Base-by-base conservation (phyloP, 2,888 invertebrate genomes). In the Hydriomena furcata region DNA sequence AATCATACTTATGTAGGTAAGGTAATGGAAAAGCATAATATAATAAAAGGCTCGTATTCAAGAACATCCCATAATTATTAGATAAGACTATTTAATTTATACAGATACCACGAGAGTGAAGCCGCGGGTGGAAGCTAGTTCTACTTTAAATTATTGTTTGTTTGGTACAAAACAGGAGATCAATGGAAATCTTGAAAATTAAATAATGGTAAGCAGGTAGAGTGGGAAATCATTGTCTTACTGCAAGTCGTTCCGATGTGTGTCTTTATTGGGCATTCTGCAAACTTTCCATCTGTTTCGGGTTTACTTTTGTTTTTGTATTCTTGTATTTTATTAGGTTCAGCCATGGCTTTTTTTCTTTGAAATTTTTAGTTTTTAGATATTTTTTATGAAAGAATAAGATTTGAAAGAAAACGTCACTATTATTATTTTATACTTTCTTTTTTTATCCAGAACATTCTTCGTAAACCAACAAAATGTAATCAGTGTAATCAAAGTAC, bases 241-340 rank as follows among this genome's bases (percentile, higher is more conserved):
- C 48, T 17, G 10, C 41, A 42, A 2, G 35, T 41, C 4, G 35
- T 30, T 24, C 36, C 30, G 1, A 36, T 21, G 8, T 47, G 32
- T 12, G 32, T 4, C 34, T 47, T 47, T 7, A 3, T 11, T 30
- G 6, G n/a, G n/a, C 24, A 27, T 27, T 47, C 46, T 12, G 27
- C 5, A 27, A 28, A 5, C 27, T 47, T 47, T 25, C 13, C 32
- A 5, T 34, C 13, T 13, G 38, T 20, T 25, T 31, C 27, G 24
- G 10, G 11, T 21, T 34, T 38, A 32, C 1, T 40, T 38, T 20
- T 40, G 7, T n/a, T 13, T 44, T 28, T 17, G 6, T 23, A 7
- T 21, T 40, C 36, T 20, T 37, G 30, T 13, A 36, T 12, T 10
- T 20, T 35, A 13, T 1, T 23, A 7, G 31, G 8, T 38, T 40